Evolutionary conservation across 1,140 invertebrate species (phyloP).

Genomic region (Platyura marginata): DNA sequence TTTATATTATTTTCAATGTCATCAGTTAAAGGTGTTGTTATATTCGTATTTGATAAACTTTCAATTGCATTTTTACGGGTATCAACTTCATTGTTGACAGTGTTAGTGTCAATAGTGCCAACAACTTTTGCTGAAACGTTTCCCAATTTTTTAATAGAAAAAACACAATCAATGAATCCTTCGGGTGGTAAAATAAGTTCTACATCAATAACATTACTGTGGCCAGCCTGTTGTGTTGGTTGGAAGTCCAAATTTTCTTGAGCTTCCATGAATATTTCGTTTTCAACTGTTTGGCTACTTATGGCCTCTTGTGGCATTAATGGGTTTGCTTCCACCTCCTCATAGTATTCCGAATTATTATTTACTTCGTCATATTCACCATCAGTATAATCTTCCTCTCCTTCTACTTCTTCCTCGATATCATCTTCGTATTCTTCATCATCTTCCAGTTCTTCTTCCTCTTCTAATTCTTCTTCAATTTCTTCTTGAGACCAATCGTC

Average conservation of each 20-base stretch:
- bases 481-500: constrained; percentile 26
- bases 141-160: too few relatives aligned
- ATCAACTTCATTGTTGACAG: too few relatives aligned
- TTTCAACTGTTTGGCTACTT: not conserved
- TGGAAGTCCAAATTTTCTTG: not conserved
- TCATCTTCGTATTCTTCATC: constrained; percentile 9
- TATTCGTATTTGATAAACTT: too few relatives aligned
- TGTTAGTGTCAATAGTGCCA: too few relatives aligned
- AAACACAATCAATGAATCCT: too few relatives aligned
- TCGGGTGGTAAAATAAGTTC: not conserved
- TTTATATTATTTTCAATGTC: too few relatives aligned
- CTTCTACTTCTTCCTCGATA: constrained; percentile 18
- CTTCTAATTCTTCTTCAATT: constrained; percentile 20
- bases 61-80: too few relatives aligned
- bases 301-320: constrained; percentile 4
- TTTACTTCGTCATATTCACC: constrained; percentile 13
- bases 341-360: constrained; percentile 13
- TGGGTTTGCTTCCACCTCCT: constrained; percentile 6
- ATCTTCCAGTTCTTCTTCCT: constrained; percentile 29
- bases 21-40: too few relatives aligned
- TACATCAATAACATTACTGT: not conserved
- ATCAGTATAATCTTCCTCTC: constrained; percentile 13
- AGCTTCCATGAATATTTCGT: not conserved
- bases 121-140: too few relatives aligned
- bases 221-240: not conserved